Percentiles rank a stretch among this genome's conserved stretches.
Evolutionary conservation across 2,888 invertebrate species (phyloP).

Genomic region (Sisyra terminalis): DNA sequence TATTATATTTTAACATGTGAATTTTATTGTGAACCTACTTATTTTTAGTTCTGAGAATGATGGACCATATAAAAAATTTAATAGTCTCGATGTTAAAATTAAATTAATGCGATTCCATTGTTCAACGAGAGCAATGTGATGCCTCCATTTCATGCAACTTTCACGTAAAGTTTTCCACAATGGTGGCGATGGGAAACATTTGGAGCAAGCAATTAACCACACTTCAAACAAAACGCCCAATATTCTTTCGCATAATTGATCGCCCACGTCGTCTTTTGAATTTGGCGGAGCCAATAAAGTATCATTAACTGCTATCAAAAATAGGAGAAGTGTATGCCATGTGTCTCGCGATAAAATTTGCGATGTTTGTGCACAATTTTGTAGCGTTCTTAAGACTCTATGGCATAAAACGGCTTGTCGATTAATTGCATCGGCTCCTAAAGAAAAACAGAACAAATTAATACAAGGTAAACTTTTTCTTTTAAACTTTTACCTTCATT

Average conservation of each 20-base stretch:
- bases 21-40: slow-evolving; percentile 31
- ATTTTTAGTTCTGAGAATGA: slow-evolving; percentile 66
- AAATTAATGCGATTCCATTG: slow-evolving; percentile 93
- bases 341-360: slow-evolving; percentile 64
- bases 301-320: slow-evolving; percentile 81
- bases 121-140: slow-evolving; percentile 79
- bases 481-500: slow-evolving; percentile 92
- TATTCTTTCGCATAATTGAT: slow-evolving; percentile 86
- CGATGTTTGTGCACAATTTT: slow-evolving; percentile 62
- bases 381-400: slow-evolving; percentile 70
- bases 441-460: too few relatives aligned
- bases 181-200: slow-evolving; percentile 87
- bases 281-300: slow-evolving; percentile 84
- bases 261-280: slow-evolving; percentile 55
- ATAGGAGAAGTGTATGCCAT: slow-evolving; percentile 78
- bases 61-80: slow-evolving; percentile 80
- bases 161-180: slow-evolving; percentile 90
- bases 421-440: slow-evolving; percentile 60
- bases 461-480: too few relatives aligned
- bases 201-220: slow-evolving; percentile 57
- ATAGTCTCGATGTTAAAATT: slow-evolving; percentile 67
- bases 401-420: slow-evolving; percentile 89
- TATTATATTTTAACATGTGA: not conserved
- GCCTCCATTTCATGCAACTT: slow-evolving; percentile 86
- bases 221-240: slow-evolving; percentile 82